Base-by-base conservation (phyloP, 2,888 invertebrate species). In the Nowickia ferox region DNA sequence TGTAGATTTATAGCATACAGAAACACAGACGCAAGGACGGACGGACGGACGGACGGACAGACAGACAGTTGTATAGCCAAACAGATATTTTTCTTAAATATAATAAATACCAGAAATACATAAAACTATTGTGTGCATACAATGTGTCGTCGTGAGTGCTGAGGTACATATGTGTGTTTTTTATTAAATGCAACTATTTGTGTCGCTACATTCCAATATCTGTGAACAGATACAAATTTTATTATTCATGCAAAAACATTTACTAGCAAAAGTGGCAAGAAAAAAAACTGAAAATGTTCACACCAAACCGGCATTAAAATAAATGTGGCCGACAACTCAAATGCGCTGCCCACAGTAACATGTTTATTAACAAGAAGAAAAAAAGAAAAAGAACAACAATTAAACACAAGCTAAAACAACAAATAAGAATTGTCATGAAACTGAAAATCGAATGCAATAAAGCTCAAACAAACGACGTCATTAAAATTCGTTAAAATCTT, bases 161-260 rank as follows among this genome's bases (percentile, higher is more conserved):
- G 9, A 55, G 44, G n/a, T 59, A 48, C 46, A 19, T 80, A 15
- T 46, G 63, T 77, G 44, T 66, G 48, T 74, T 71, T 76, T 79
- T 51, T 71, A 87, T 81, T 82, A 69, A 87, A 82, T 66, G 61
- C 78, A 87, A 87, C 75, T 87, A 87, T 87, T 87, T 87, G 87
- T 87, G 84, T 82, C 84, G 79, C 82, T 78, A 63, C 84, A 87
- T 87, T 87, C 81, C 84, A 75, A 79, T 78, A 57, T 72, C 61
- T 79, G 71, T 17, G 63, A 79, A 51, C 19, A 71, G 71, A 79
- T 79, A 71, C 17, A 55, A 44, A 55, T 46, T 79, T 80, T 80
- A 72, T 72, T 81, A 74, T 74, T 74, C 74, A 74, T 51, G 42
- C 42, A 74, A 44, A 22, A 55, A 55, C 40, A 44, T 63, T 53